Evolutionary conservation across 92 coral and sea anemone genomes (phyloP), one percentile per base, ranked within the genome.

Genomic region (Bergia sp.): DNA sequence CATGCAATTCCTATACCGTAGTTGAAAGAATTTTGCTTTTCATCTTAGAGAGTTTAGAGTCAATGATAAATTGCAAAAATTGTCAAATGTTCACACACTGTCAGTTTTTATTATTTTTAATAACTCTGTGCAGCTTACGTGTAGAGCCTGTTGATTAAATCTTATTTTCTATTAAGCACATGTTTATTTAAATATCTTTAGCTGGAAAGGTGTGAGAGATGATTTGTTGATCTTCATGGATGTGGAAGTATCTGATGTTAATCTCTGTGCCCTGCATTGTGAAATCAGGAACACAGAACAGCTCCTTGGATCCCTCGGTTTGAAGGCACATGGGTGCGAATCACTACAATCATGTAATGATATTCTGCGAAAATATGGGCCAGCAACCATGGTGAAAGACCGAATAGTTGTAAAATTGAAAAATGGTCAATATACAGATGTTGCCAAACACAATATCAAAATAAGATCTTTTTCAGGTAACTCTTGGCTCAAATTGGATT

Each of bases 201-300:
- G 92, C 15, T 93, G 96, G 96, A 93, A 36, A 4, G 96, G 94
- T 37, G 73, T 93, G 0, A 88, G 94, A 47, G 96, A 93, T 87
- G 94, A 93, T 73, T 72, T 91, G 0, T 53, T 76, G 8, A 77
- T 93, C 42, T 77, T 91, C 53, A 38, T 93, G 83, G 91, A 89
- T 57, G 89, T 79, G 40, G 89, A 91, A 7, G 75, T 93, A 7
- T 37, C 85, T 73, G 88, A 88, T 90, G 93, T 93, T 7, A 93
- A 89, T 80, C 93, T 93, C 4, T 92, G 96, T 76, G 87, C 94
- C 10, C 82, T 93, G 12, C 94, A 93, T 61, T 93, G 96, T 64
- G 94, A 91, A 40, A 85, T 92, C 40, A 74, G 94, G 12, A 93
- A 91, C 77, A 91, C 93, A 20, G 94, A 90, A 43, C 96, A 93